Evolutionary conservation across 2,888 invertebrate genomes (phyloP), one percentile per base, ranked within the genome.

Genomic region (Heteromyza rotundicornis): DNA sequence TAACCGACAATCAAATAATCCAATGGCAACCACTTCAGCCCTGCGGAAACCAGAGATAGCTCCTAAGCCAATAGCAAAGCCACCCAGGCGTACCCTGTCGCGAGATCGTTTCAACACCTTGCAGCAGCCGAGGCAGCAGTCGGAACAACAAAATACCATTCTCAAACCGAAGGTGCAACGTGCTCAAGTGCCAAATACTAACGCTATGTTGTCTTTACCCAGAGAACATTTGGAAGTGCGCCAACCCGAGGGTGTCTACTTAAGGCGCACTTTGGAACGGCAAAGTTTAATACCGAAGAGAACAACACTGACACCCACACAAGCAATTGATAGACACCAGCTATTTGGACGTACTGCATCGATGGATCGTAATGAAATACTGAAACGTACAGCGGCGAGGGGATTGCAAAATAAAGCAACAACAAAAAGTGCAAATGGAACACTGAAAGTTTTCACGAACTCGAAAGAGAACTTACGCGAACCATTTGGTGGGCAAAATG

Each of bases 331-430:
- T 12, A 69, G 64, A n/a, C 58, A 64, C 47, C 68, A 73, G 22
- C 66, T 72, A 2, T 76, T 81, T 19, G 71, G 69, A 1, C 72
- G 80, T 5, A 75, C 78, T 0, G 70, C 75, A 1, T 81, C 80
- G 1, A 79, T 81, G 78, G 80, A 82, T 69, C 74, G 80, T 17
- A 75, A 72, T 56, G 80, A 81, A 60, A 81, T 77, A 19, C 62
- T 75, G 2, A 77, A 59, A 63, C 67, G 72, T 44, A 74, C 63
- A 58, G 67, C 23, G 23, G 69, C 62, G 2, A 56, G 65, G 2
- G 50, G 57, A 59, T 35, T 54, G 24, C 59, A 60, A 27, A 36
- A 49, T 20, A 27, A 44, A 47, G 5, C 40, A n/a, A n/a, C n/a
- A n/a, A 62, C 40, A n/a, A 62, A 66, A 49, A 68, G 65, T 61